Base-by-base conservation (phyloP, 2,888 invertebrate genomes). In the Galeopsomyia nigrocyanea region DNA sequence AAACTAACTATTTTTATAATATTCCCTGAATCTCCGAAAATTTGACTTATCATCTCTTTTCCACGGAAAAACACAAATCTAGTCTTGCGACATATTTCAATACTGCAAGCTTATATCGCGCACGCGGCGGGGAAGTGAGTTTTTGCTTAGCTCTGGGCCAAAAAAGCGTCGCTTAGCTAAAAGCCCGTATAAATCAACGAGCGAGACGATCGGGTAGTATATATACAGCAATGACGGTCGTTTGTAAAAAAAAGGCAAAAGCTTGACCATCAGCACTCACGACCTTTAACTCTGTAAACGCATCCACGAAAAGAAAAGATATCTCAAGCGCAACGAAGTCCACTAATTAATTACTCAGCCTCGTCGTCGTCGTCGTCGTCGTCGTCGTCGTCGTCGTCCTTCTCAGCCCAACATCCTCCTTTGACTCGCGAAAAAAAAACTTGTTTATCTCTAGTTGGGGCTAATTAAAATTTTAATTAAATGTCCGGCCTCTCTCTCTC, bases 171-270 rank as follows among this genome's bases (percentile, higher is more conserved):
- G 66, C 62, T 53, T 81, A 78, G 82, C 84, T 86, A 86, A 86
- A 86, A 86, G 86, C 86, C 80, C 79, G 81, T 83, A 86, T 86
- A 86, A 86, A 86, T 86, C 86, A 86, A 5, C 26, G 26, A 26
- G 26, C 3, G 79, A 80, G 80, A 80, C 79, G 79, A 78, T 78
- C 77, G 78, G 76, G 76, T 21, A 16, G 76, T 21, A 17, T 73
- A 68, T 69, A n/a, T n/a, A n/a, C n/a, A n/a, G n/a, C n/a, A 73
- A 75, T 70, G 77, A 73, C 82, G 79, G 82, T 81, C 83, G 80
- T 82, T 83, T 82, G 80, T 82, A 5, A 5, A 26, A 5, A 5
- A 26, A 82, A 84, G 80, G 79, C 26, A 2, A 81, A 79, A 77
- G 80, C 79, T 78, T 39, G 39, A 22, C 53, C 19, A 53, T 17